Conservation (phyloP, 1,140 invertebrate genomes). For the Macrosteles quadrilineatus region DNA sequence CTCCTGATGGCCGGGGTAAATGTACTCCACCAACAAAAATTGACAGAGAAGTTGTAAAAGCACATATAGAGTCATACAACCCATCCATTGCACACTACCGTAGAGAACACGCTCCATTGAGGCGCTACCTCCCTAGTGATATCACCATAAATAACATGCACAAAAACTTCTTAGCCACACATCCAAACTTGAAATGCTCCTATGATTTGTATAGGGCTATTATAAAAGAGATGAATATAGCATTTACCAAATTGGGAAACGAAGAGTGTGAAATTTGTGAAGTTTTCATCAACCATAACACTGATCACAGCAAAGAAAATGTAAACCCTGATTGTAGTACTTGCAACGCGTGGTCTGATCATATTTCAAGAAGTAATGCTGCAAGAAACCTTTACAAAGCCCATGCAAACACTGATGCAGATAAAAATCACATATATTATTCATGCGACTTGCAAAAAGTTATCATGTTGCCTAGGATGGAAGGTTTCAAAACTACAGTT, state of each 20-base stretch:
- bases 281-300: conserved; percentile 27
- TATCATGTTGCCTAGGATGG: conserved; percentile 38
- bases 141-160: conserved; percentile 35
- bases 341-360: too few relatives aligned
- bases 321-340: conserved; percentile 16
- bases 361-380: conserved; percentile 2
- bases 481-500: conserved; percentile 34
- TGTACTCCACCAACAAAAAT: neutral
- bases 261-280: conserved; percentile 38
- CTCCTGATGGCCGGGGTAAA: conserved; percentile 24
- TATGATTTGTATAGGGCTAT: conserved; percentile 35
- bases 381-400: conserved; percentile 17
- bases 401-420: neutral
- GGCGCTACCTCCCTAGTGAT: conserved; percentile 37
- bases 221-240: conserved; percentile 33
- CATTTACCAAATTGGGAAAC: neutral
- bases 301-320: conserved; percentile 31
- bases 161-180: conserved; percentile 33
- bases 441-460: conserved; percentile 38
- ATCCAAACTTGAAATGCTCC: conserved; percentile 29
- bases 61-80: conserved; percentile 37
- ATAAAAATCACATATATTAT: too few relatives aligned
- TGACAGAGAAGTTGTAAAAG: conserved; percentile 4
- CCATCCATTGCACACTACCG: conserved; percentile 39
- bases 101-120: conserved; percentile 36